phyloP scores from a whole-genome alignment of 2,888 invertebrate genomes.

The Lasioglossum pauxillum region DNA sequence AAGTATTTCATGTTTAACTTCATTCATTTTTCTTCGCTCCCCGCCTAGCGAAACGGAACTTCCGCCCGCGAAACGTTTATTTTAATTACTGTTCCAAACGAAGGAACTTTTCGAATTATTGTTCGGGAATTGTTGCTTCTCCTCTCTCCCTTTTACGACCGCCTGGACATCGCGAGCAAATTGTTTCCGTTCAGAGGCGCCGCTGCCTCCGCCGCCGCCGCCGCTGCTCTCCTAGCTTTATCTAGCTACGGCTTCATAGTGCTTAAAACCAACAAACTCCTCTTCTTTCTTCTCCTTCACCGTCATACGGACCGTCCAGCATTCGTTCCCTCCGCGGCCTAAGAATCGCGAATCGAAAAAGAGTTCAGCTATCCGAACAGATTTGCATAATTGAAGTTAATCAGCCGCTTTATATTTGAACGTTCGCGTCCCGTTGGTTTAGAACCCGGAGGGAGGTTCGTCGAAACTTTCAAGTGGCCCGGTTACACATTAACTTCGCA shows the following conservation, averaged over 20 bases:
- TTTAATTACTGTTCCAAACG: constrained; percentile 62
- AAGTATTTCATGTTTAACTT: constrained; percentile 62
- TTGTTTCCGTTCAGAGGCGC: constrained; percentile 31
- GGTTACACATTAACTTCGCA: neutral
- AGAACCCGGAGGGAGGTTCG: neutral
- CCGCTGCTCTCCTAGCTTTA: constrained; percentile 31
- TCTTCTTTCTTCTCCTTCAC: neutral
- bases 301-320: neutral
- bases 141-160: constrained; percentile 1
- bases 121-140: constrained; percentile 33
- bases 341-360: constrained; percentile 19
- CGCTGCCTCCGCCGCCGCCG: neutral
- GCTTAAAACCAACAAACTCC: neutral
- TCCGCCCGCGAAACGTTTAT: constrained; percentile 45
- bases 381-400: constrained; percentile 5
- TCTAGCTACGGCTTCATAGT: constrained; percentile 15
- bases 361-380: constrained; percentile 1
- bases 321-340: neutral
- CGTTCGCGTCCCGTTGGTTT: neutral
- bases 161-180: constrained; percentile 31
- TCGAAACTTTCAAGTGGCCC: constrained; percentile 5
- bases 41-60: constrained; percentile 22
- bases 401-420: constrained; percentile 5
- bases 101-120: constrained; percentile 60
- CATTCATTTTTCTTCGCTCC: constrained; percentile 60